A percentile compares a stretch with the other conserved stretches of the same genome.
These are phyloP conservation scores for Papilio xuthus DNA, from an alignment of 1,140 invertebrate species.

Conservation along the genomic window DNA sequence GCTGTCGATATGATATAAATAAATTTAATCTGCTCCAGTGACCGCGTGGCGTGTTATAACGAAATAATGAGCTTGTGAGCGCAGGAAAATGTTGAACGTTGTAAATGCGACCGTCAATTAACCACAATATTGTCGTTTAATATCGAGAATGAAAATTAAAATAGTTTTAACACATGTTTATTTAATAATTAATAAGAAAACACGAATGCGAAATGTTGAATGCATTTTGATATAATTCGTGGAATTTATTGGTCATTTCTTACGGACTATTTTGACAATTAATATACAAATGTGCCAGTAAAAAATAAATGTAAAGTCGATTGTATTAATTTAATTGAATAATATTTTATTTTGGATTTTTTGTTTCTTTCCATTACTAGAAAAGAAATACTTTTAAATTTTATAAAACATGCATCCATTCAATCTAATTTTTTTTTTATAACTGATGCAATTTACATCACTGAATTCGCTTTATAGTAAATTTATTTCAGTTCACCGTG, in stretches of 20 bases:
- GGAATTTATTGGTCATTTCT: background rate
- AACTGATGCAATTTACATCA: too few species aligned
- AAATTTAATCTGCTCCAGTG: constrained; percentile 29
- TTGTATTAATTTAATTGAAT: too few species aligned
- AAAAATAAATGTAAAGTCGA: too few species aligned
- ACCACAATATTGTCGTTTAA: constrained; percentile 35
- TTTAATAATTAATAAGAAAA: constrained; percentile 24
- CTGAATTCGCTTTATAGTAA: too few species aligned
- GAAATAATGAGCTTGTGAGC: constrained; percentile 36
- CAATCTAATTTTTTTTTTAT: too few species aligned
- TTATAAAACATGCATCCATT: too few species aligned
- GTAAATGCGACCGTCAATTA: constrained; percentile 34
- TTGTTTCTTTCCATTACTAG: too few species aligned
- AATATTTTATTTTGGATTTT: too few species aligned
- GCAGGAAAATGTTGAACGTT: constrained; percentile 18
- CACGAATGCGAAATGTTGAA: constrained; percentile 9
- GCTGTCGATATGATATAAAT: constrained; percentile 21
- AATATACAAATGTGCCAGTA: background rate
- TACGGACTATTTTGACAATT: background rate
- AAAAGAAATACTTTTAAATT: too few species aligned
- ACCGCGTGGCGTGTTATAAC: constrained; percentile 34
- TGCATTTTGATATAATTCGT: background rate
- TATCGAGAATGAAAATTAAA: constrained; percentile 33
- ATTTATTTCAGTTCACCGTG: too few species aligned
- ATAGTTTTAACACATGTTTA: constrained; percentile 35